Evolutionary conservation across 2,113 vertebrate species (phyloP).

Genomic region (Dolichotis patagonum): DNA sequence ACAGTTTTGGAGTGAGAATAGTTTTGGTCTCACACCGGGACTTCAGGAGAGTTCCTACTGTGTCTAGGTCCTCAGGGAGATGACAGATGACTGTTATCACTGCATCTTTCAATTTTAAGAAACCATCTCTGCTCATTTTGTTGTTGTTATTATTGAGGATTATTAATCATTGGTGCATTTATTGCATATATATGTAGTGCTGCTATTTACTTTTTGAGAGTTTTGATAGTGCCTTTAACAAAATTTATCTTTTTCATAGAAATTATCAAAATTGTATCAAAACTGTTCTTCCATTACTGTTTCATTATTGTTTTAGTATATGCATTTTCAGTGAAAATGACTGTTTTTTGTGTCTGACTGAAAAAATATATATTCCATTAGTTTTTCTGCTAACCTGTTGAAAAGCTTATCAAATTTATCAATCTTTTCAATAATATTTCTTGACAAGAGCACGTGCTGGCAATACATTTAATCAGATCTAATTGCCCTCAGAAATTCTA

Average conservation of each 20-base stretch:
- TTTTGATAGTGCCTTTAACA: neutral
- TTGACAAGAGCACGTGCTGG: neutral
- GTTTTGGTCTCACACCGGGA: neutral
- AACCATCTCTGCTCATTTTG: neutral
- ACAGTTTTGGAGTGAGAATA: neutral
- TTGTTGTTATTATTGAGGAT: neutral
- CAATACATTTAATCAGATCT: neutral
- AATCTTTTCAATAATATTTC: neutral
- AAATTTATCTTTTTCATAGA: neutral
- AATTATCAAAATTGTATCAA: neutral
- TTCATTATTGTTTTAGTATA: neutral
- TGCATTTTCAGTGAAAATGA: rapidly evolving
- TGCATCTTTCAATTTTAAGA: neutral
- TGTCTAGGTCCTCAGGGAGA: neutral
- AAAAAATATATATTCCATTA: neutral
- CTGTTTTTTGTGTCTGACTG: neutral
- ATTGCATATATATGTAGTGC: neutral
- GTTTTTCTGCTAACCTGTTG: neutral
- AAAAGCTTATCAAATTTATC: neutral
- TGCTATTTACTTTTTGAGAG: neutral
- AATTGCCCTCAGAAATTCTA: neutral
- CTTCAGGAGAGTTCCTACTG: neutral
- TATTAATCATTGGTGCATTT: neutral
- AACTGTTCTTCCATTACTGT: neutral
- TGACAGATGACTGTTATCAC: neutral